Conservation (phyloP, 2,888 invertebrate species). For the Ferrisia virgata region DNA sequence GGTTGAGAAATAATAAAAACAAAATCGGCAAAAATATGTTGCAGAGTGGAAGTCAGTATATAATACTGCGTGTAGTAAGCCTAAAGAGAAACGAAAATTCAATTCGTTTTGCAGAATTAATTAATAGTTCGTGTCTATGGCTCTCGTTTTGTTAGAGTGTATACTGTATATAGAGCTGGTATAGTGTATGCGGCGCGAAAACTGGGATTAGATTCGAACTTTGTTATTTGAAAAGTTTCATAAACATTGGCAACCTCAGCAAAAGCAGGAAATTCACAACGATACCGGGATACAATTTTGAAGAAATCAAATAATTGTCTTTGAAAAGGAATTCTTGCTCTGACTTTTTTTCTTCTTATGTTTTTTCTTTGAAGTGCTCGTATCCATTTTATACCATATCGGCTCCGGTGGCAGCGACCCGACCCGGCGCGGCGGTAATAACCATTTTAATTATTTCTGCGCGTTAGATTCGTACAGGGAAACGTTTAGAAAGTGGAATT, state of each 20-base stretch:
- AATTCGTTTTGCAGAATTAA: conserved; percentile 9
- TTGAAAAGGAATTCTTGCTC: background rate
- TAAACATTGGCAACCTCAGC: background rate
- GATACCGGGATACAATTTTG: background rate
- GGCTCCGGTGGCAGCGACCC: too few relatives aligned
- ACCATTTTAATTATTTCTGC: background rate
- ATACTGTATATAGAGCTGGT: too few relatives aligned
- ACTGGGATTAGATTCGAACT: conserved; percentile 8
- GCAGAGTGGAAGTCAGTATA: background rate
- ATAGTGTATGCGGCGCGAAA: background rate
- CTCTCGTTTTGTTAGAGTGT: background rate
- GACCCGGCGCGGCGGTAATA: too few relatives aligned
- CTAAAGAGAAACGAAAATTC: conserved; percentile 14
- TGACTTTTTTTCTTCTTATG: too few relatives aligned
- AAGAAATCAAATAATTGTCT: conserved; percentile 17
- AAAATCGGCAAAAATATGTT: background rate
- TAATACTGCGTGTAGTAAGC: background rate
- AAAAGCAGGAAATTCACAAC: background rate
- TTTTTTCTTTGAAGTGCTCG: conserved; percentile 12
- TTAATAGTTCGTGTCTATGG: background rate
- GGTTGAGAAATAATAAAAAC: background rate
- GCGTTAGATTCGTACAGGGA: background rate
- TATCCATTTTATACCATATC: background rate
- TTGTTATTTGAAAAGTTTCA: conserved; percentile 31
- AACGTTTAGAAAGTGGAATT: background rate